Conservation (phyloP, 2,797 vertebrate species). For the Rhynchonycteris naso region DNA sequence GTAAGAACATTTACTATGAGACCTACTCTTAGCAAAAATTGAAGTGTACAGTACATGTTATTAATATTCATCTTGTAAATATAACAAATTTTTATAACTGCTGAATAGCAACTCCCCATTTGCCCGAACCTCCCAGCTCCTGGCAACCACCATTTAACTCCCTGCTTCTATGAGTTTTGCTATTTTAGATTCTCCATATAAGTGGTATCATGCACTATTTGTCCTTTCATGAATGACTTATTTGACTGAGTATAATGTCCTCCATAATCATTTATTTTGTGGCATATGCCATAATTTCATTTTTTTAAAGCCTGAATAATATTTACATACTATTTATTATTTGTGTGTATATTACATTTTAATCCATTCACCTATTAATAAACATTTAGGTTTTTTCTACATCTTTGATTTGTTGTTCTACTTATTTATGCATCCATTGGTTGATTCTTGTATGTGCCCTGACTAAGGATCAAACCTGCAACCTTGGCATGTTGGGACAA, state of each 20-base stretch:
- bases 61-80: background rate
- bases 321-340: background rate
- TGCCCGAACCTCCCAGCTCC: background rate
- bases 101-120: background rate
- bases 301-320: background rate
- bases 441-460: too few relatives aligned
- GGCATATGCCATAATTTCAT: background rate
- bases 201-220: background rate
- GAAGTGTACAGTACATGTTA: background rate
- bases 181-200: background rate
- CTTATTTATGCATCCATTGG: too few relatives aligned
- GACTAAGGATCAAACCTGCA: too few relatives aligned
- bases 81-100: background rate
- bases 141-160: background rate
- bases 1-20: background rate
- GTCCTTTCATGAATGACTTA: background rate
- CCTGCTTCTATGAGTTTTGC: background rate
- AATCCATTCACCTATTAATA: background rate
- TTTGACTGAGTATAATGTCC: background rate
- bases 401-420: background rate
- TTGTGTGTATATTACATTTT: background rate
- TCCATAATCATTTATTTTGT: background rate
- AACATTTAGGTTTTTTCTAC: background rate
- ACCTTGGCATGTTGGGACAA: too few relatives aligned
- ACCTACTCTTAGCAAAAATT: background rate